Evolutionary conservation across 2,888 invertebrate genomes (phyloP), one percentile per base, ranked within the genome.

Genomic region (Himalopsyche anomala): DNA sequence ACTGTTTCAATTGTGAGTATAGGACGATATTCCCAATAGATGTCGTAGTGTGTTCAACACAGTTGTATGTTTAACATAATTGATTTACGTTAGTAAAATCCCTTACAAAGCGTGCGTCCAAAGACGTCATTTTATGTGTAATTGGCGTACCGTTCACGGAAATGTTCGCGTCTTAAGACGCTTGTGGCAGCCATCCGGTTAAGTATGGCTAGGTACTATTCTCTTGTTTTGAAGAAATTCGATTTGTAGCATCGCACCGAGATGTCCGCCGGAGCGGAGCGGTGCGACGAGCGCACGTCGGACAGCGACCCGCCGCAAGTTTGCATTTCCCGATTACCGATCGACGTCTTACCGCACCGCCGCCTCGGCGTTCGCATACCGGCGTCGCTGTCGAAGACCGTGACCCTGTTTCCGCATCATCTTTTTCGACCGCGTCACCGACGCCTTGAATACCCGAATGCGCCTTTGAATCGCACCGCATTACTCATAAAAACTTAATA

Each of bases 261-360:
- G 45, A 28, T 40, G 84, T 15, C 79, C 38, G 36, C 38, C 28
- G 84, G 38, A 74, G 42, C 84, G 84, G 9, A 84, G 19, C 62
- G 45, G 79, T 15, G 69, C 84, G 79, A 5, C 84, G 79, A 5
- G 19, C 38, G 45, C 12, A 51, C 51, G 15, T 3, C 51, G 51
- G 51, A 12, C 15, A 8, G 51, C 51, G 51, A 51, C 79, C 62
- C n/a, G 40, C 69, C 69, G 40, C 74, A 38, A 36, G 19, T 56
- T 19, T 19, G n/a, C n/a, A 56, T 56, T 56, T 56, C n/a, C 56
- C 56, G n/a, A 56, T 56, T 17, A 62, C 2, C 83, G n/a, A 28
- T 38, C 56, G 56, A 28, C 83, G 51, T 40, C 55, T 83, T 19
- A 19, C n/a, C 12, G 38, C 56, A 51, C 62, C 83, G 38, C 55